phyloP scores from a whole-genome alignment of 92 coral and sea anemone genomes.

The Epizoanthus ramosus region DNA sequence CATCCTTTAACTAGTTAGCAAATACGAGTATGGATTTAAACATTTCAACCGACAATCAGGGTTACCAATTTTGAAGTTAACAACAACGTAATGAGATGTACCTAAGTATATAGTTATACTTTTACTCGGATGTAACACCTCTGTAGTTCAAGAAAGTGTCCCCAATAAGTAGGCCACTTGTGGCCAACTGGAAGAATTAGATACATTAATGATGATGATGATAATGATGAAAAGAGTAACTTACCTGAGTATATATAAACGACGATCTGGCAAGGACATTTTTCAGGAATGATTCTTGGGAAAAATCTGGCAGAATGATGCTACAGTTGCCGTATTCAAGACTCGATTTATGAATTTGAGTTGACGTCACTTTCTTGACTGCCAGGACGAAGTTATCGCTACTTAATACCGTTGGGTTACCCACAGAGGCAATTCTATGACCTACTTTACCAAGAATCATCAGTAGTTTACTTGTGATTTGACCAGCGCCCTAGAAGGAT shows the following conservation, averaged over 20 bases:
- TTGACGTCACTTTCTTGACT: not conserved
- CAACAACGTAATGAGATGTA: not conserved
- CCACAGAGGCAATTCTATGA: not conserved
- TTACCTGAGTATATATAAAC: slow-evolving; percentile 7
- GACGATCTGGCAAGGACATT: not conserved
- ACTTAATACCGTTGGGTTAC: not conserved
- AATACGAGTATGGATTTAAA: no score
- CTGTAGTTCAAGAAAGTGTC: not conserved
- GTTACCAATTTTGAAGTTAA: not conserved
- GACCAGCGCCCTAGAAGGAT: not conserved
- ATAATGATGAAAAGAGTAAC: not conserved
- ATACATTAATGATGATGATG: no score
- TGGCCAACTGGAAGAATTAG: no score
- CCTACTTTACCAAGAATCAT: not conserved
- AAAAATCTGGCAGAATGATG: not conserved
- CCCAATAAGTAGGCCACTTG: not conserved
- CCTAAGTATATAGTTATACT: no score
- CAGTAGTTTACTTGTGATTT: not conserved
- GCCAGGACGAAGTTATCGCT: not conserved
- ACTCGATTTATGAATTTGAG: not conserved
- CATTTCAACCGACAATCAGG: not conserved
- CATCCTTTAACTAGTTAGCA: no score
- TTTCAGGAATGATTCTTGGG: slow-evolving; percentile 1
- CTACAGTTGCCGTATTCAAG: not conserved
- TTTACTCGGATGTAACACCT: not conserved